Evolutionary conservation across 2,888 invertebrate genomes (phyloP).

Genomic region (Ennomos fuscantarius): DNA sequence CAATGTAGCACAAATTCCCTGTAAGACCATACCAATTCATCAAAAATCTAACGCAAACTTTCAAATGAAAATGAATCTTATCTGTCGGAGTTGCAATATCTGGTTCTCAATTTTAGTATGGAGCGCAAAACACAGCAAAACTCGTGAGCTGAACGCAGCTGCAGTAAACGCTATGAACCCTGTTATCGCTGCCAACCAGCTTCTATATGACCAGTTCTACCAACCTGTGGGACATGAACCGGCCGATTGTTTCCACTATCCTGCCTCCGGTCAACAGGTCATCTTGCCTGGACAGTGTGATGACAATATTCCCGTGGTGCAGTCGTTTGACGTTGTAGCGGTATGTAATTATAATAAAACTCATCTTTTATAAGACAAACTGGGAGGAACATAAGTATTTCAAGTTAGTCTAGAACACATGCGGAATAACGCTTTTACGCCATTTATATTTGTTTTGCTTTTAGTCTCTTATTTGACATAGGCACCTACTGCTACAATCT

Average conservation of each 20-base stretch:
- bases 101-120: constrained; percentile 57
- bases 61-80: too few species aligned
- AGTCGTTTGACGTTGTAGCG: constrained; percentile 52
- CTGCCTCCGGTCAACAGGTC: constrained; percentile 52
- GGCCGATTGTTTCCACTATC: constrained; percentile 72
- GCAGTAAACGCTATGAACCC: constrained; percentile 52
- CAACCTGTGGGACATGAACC: constrained; percentile 50
- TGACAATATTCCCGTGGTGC: constrained; percentile 55
- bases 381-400: too few species aligned
- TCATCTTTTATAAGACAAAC: too few species aligned
- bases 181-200: constrained; percentile 49
- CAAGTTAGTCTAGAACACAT: too few species aligned
- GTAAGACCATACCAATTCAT: too few species aligned
- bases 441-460: too few species aligned
- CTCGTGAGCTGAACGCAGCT: constrained; percentile 46
- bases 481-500: too few species aligned
- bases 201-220: constrained; percentile 59
- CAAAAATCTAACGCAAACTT: too few species aligned
- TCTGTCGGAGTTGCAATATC: not conserved
- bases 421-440: too few species aligned
- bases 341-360: constrained; percentile 46
- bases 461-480: too few species aligned
- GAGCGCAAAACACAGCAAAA: constrained; percentile 72
- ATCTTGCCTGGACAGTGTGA: constrained; percentile 74
- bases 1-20: too few species aligned